Conservation (phyloP, 2,797 vertebrate species). For the Miichthys miiuy region DNA sequence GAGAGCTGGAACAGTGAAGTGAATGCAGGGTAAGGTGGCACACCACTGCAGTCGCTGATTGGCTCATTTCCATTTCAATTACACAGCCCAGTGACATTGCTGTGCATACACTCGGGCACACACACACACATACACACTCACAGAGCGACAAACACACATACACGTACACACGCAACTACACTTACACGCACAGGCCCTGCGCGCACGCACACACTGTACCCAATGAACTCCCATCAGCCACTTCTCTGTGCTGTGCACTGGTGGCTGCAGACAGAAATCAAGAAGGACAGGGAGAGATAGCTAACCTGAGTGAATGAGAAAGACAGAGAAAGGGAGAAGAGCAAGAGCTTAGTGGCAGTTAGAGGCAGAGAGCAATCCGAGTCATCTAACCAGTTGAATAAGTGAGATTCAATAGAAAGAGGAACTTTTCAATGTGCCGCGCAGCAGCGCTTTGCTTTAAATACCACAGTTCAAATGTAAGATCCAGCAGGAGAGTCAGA, state of each 20-base stretch:
- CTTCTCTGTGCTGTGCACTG: constrained; percentile 74
- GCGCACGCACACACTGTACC: constrained; percentile 45
- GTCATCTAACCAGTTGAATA: constrained; percentile 62
- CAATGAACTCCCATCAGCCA: constrained; percentile 87
- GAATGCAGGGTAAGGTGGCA: constrained; percentile 82
- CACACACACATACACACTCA: constrained; percentile 25
- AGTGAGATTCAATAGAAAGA: constrained; percentile 55
- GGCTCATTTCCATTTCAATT: constrained; percentile 94
- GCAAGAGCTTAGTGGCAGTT: constrained; percentile 52
- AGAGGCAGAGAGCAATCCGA: constrained; percentile 53
- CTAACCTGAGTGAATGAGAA: constrained; percentile 71
- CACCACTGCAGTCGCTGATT: constrained; percentile 84
- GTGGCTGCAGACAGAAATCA: constrained; percentile 71
- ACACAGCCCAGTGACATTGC: constrained; percentile 90
- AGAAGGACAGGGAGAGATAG: constrained; percentile 73
- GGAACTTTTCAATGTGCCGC: constrained; percentile 48
- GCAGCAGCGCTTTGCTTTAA: constrained; percentile 27
- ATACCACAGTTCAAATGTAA: constrained; percentile 37
- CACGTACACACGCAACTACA: constrained; percentile 31
- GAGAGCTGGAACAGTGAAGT: constrained; percentile 83
- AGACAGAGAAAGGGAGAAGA: constrained; percentile 49
- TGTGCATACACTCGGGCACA: constrained; percentile 59
- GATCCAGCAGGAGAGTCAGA: constrained; percentile 9
- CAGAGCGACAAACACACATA: constrained; percentile 19
- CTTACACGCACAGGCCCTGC: background rate